These are phyloP conservation scores for Dolichoris vasculosae DNA, from an alignment of 1,140 invertebrate genomes.

Conservation along the genomic window DNA sequence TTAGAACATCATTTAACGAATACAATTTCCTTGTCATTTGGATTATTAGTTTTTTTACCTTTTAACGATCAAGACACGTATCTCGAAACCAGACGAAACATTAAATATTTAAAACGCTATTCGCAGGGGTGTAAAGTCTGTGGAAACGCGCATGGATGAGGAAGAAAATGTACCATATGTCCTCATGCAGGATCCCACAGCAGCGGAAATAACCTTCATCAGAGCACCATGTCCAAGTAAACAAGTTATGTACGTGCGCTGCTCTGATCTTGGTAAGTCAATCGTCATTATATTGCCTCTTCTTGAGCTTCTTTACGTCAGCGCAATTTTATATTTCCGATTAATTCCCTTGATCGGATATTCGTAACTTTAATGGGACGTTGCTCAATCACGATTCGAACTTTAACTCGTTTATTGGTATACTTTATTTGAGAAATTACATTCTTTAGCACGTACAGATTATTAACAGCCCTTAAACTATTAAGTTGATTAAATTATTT, in stretches of 20 bases:
- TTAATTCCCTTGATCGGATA: neutral
- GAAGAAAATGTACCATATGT: slow-evolving; percentile 80
- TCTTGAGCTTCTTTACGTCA: neutral
- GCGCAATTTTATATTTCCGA: neutral
- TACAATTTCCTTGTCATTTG: too few relatives aligned
- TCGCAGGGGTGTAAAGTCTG: slow-evolving; percentile 75
- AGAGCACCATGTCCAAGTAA: slow-evolving; percentile 83
- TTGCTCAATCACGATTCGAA: too few relatives aligned
- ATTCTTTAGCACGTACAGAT: too few relatives aligned
- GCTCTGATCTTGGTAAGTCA: slow-evolving; percentile 82
- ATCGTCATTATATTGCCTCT: neutral
- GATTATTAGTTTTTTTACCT: too few relatives aligned
- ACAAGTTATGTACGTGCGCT: slow-evolving; percentile 86
- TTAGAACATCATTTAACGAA: too few relatives aligned
- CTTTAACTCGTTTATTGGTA: too few relatives aligned
- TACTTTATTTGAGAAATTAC: too few relatives aligned
- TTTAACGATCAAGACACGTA: too few relatives aligned
- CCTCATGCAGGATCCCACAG: slow-evolving; percentile 85
- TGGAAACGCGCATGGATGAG: slow-evolving; percentile 76
- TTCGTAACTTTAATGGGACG: neutral
- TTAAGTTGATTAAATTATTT: too few relatives aligned
- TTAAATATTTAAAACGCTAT: neutral
- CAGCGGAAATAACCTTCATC: slow-evolving; percentile 86
- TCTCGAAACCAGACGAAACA: neutral
- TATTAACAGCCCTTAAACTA: too few relatives aligned